Percentiles rank a stretch among this genome's conserved stretches.
These are phyloP conservation scores for Zaprionus vittiger DNA, from an alignment of 1,140 invertebrate species.

Conservation along the genomic window DNA sequence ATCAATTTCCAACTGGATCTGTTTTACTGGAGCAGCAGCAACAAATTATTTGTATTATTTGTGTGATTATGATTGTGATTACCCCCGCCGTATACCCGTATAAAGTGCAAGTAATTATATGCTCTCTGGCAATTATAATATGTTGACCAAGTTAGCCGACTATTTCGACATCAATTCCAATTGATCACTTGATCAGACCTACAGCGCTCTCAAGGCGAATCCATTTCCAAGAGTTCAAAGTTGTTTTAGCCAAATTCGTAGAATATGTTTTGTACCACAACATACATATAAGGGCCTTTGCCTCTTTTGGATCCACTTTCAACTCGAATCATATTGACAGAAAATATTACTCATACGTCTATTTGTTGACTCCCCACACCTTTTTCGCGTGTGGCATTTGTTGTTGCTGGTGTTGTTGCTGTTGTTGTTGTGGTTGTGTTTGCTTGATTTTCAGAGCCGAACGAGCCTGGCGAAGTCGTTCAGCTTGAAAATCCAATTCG, in stretches of 20 bases:
- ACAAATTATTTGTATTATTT: slow-evolving; percentile 15
- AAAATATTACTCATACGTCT: slow-evolving; percentile 33
- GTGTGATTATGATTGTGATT: neutral
- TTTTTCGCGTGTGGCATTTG: slow-evolving; percentile 12
- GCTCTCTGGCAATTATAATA: slow-evolving; percentile 1
- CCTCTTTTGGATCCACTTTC: neutral
- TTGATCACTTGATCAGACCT: neutral
- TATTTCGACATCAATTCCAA: neutral
- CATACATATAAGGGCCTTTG: slow-evolving; percentile 34
- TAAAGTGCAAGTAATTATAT: slow-evolving; percentile 28
- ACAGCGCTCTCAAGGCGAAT: neutral
- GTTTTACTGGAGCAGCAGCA: slow-evolving; percentile 59
- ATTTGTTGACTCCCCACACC: slow-evolving; percentile 26
- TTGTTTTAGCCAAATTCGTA: slow-evolving; percentile 24
- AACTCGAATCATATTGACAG: neutral
- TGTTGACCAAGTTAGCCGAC: slow-evolving; percentile 15
- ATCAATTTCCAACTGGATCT: slow-evolving; percentile 27
- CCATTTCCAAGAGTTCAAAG: slow-evolving; percentile 1
- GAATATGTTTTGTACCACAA: slow-evolving; percentile 4
- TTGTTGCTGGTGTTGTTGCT: slow-evolving; percentile 16
- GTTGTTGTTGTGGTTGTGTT: slow-evolving; percentile 47
- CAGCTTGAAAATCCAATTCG: slow-evolving; percentile 78
- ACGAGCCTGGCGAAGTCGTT: slow-evolving; percentile 62
- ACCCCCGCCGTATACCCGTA: neutral
- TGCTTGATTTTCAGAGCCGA: slow-evolving; percentile 73